Evolutionary conservation across 2,113 vertebrate species (phyloP).

Genomic region (Nothoprocta pentlandii): DNA sequence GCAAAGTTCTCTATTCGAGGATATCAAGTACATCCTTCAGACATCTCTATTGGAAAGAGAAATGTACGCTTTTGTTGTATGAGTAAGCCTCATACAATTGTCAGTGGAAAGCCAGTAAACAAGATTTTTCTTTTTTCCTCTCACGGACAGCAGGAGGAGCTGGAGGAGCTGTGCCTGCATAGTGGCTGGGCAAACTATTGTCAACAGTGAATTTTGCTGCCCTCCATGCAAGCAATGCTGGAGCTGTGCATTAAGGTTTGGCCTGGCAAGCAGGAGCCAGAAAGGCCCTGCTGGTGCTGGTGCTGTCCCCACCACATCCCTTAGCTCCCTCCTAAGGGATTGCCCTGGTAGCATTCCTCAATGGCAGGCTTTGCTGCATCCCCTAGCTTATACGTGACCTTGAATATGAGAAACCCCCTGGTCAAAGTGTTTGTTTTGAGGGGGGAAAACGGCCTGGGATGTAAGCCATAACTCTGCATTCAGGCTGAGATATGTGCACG

Average conservation of each 20-base stretch:
- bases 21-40: not conserved
- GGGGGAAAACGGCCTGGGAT: not conserved
- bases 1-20: not conserved
- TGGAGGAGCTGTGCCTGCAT: not conserved
- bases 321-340: no score
- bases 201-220: not conserved
- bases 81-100: not conserved
- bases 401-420: not conserved
- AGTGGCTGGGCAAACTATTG: not conserved
- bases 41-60: not conserved
- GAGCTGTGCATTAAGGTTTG: no score
- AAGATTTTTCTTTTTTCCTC: not conserved
- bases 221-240: not conserved
- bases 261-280: no score
- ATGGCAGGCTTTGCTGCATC: fast-evolving
- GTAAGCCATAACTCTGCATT: not conserved
- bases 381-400: not conserved
- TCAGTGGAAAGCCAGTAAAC: not conserved
- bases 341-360: fast-evolving
- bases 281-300: no score
- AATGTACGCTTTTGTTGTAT: not conserved
- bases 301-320: no score
- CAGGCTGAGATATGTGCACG: fast-evolving
- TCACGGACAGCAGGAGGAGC: not conserved
- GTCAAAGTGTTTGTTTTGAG: fast-evolving